Percentiles rank a stretch among this genome's conserved stretches.
These are phyloP conservation scores for Parambassis ranga DNA, from an alignment of 2,797 vertebrate genomes.

Conservation along the genomic window DNA sequence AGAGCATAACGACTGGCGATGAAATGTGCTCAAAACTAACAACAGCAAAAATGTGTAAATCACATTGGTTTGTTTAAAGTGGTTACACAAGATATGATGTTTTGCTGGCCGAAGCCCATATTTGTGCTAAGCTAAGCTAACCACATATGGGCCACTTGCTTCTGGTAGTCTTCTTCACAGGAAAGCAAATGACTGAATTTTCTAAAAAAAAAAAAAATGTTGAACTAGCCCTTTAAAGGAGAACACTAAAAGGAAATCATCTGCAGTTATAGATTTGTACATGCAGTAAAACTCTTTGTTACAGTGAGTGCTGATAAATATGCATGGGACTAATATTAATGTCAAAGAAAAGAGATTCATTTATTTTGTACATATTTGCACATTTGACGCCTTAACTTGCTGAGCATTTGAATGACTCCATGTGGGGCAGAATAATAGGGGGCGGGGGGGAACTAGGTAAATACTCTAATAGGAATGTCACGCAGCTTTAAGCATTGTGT, in stretches of 20 bases:
- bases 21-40: too few species aligned
- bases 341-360: too few species aligned
- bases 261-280: not conserved
- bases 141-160: not conserved
- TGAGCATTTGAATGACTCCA: not conserved
- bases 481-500: slow-evolving; percentile 4
- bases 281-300: not conserved
- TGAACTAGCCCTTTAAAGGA: not conserved
- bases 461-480: slow-evolving; percentile 8
- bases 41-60: too few species aligned
- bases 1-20: not conserved
- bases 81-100: too few species aligned
- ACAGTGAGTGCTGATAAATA: not conserved
- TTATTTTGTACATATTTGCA: slow-evolving; percentile 8
- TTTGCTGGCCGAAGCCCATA: too few species aligned
- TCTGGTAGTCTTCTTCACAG: too few species aligned
- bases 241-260: not conserved
- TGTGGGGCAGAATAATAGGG: not conserved
- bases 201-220: too few species aligned
- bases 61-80: too few species aligned
- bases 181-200: not conserved
- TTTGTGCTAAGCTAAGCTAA: not conserved
- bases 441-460: too few species aligned
- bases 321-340: not conserved
- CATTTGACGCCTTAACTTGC: slow-evolving; percentile 37